phyloP scores from a whole-genome alignment of 2,888 invertebrate genomes.

The Aporophyla lueneburgensis region DNA sequence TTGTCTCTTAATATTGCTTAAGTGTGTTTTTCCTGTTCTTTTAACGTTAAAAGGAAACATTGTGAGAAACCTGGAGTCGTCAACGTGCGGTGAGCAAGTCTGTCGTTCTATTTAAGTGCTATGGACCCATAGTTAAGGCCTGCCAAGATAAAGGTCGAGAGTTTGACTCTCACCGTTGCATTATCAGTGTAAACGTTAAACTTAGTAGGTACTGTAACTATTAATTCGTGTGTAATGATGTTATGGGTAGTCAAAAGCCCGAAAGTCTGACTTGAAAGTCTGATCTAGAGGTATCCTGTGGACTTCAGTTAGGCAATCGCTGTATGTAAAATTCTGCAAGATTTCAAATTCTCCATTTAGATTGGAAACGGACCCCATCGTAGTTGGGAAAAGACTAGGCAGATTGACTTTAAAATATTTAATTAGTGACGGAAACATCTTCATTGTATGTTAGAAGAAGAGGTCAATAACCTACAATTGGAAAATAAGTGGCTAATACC shows the following conservation, averaged over 20 bases:
- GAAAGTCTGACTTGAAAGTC: not conserved
- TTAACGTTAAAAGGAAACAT: slow-evolving; percentile 8
- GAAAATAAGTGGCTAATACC: not conserved
- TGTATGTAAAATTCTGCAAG: not conserved
- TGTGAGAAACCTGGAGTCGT: not conserved
- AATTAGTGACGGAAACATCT: not conserved
- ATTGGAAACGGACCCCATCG: not conserved
- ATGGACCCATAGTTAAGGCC: not conserved
- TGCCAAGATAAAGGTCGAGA: not conserved
- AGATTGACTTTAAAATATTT: not conserved
- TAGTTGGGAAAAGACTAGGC: not conserved
- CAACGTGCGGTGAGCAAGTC: not conserved
- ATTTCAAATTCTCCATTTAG: not conserved
- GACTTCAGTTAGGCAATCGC: too few relatives aligned
- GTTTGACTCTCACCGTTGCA: not conserved
- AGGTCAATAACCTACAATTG: not conserved
- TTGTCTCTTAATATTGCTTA: slow-evolving; percentile 34
- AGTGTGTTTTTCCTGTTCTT: slow-evolving; percentile 23
- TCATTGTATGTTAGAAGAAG: too few relatives aligned
- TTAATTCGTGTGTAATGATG: too few relatives aligned
- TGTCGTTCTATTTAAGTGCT: slow-evolving; percentile 3
- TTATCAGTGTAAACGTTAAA: not conserved
- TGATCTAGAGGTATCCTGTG: not conserved
- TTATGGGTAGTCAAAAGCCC: not conserved
- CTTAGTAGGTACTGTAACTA: not conserved